Evolutionary conservation across 2,888 invertebrate genomes (phyloP), one percentile per base, ranked within the genome.

Genomic region (Machimus rusticus): DNA sequence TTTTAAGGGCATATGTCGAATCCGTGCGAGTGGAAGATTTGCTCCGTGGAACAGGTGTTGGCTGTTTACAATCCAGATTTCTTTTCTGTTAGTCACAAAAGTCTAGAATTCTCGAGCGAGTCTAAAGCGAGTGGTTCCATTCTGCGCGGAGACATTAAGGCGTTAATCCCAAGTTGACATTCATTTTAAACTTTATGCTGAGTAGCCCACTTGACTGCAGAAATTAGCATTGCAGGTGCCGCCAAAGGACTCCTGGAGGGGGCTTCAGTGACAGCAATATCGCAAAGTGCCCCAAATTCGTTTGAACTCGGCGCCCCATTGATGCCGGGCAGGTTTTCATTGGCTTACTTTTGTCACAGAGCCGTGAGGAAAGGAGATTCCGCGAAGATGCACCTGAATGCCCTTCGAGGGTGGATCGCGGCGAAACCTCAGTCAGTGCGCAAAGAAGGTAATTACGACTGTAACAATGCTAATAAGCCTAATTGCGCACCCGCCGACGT

Each of bases 191-290:
- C 34, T 82, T 51, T 46, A 46, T 79, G 51, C 31, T 28, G 51
- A 79, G 51, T 51, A 43, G 43, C 28, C 39, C 66, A 74, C 78
- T 88, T 77, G 43, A 37, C 43, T 77, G 88, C 84, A 84, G 76
- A 88, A 88, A 88, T 88, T 88, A 88, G 86, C 55, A 85, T 51
- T 43, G 46, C 85, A 28, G 28, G 85, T 31, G 85, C 74, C 85
- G 74, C 46, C 39, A 74, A 74, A 85, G 74, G 57, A 74, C 31
- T 23, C 66, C 57, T 85, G 2, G 19, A 55, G 37, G 4, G 66
- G 14, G 8, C 57, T 74, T 39, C 4, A 23, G 28, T 14, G n/a
- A 28, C 43, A 74, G 74, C 46, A 85, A 85, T 74, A 85, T 34
- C 5, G 31, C 39, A 74, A 43, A 82, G 66, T 37, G 82, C 82